Evolutionary conservation across 2,888 invertebrate species (phyloP).

Genomic region (Eupithecia exiguata): DNA sequence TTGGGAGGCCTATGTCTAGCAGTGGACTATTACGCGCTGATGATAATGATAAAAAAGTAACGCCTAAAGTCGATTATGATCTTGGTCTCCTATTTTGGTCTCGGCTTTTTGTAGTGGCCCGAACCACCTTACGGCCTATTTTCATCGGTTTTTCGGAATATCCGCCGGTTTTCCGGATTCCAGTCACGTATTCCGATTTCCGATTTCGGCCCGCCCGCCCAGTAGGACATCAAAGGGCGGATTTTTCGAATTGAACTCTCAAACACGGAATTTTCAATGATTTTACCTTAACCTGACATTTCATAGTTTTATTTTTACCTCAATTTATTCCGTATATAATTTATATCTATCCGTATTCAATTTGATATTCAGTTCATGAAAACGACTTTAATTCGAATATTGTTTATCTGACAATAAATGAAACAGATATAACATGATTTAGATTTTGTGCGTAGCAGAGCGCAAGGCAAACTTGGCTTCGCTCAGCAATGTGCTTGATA

Average conservation of each 20-base stretch:
- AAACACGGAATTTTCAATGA: neutral
- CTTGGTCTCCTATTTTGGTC: neutral
- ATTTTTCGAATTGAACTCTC: conserved; percentile 7
- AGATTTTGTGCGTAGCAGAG: too few relatives aligned
- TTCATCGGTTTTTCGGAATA: neutral
- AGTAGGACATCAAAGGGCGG: conserved; percentile 6
- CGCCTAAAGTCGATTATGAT: neutral
- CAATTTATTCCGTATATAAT: too few relatives aligned
- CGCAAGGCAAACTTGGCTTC: too few relatives aligned
- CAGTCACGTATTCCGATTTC: conserved; percentile 11
- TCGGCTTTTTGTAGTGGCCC: neutral
- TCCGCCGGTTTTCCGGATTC: neutral
- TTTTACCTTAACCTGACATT: neutral
- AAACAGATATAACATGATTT: too few relatives aligned
- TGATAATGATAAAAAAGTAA: too few relatives aligned
- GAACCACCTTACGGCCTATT: neutral
- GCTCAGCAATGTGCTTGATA: too few relatives aligned
- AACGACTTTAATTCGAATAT: neutral
- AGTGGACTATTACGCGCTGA: too few relatives aligned
- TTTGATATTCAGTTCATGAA: neutral
- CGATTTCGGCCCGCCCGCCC: conserved; percentile 1
- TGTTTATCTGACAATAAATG: too few relatives aligned
- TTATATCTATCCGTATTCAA: neutral
- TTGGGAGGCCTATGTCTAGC: too few relatives aligned
- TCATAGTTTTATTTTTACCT: neutral